Evolutionary conservation across 2,113 vertebrate species (phyloP).

Genomic region (Xiphias gladius): DNA sequence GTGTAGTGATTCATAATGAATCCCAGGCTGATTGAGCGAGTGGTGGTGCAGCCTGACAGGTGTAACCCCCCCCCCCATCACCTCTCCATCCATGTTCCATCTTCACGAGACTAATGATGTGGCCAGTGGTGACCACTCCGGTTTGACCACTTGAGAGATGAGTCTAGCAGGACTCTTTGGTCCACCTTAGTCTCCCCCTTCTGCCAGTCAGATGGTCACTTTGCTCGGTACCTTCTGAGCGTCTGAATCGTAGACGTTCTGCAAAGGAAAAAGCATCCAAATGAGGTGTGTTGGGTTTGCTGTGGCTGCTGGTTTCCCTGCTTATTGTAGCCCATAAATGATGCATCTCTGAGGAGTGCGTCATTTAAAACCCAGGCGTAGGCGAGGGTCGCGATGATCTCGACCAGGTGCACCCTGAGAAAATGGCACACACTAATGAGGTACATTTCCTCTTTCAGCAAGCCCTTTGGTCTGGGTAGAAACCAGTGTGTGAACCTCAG

Average conservation of each 20-base stretch:
- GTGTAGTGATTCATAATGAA: conserved; percentile 30
- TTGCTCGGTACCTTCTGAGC: conserved; percentile 1
- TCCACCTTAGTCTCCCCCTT: conserved; percentile 30
- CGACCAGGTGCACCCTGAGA: conserved; percentile 75
- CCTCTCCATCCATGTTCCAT: conserved; percentile 28
- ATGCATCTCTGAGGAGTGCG: conserved; percentile 61
- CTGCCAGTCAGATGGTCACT: conserved; percentile 37
- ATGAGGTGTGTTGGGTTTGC: conserved; percentile 37
- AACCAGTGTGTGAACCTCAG: conserved; percentile 60
- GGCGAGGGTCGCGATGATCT: conserved; percentile 66
- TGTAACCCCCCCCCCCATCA: conserved; percentile 32
- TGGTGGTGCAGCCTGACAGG: conserved; percentile 48
- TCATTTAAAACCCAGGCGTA: conserved; percentile 61
- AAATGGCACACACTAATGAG: conserved; percentile 79
- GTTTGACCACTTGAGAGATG: conserved; percentile 33
- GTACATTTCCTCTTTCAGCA: conserved; percentile 69
- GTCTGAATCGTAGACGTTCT: not conserved
- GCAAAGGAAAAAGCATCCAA: conserved; percentile 36
- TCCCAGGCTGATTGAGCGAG: conserved; percentile 16
- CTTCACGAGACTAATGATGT: conserved; percentile 74
- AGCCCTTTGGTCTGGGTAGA: conserved; percentile 63
- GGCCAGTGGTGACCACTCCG: conserved; percentile 36
- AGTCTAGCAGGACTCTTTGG: conserved; percentile 13
- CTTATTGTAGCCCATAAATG: conserved; percentile 56
- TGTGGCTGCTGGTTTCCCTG: conserved; percentile 1